Evolutionary conservation across 2,888 invertebrate species (phyloP), one percentile per base, ranked within the genome.

Genomic region (Drosophila falleni): DNA sequence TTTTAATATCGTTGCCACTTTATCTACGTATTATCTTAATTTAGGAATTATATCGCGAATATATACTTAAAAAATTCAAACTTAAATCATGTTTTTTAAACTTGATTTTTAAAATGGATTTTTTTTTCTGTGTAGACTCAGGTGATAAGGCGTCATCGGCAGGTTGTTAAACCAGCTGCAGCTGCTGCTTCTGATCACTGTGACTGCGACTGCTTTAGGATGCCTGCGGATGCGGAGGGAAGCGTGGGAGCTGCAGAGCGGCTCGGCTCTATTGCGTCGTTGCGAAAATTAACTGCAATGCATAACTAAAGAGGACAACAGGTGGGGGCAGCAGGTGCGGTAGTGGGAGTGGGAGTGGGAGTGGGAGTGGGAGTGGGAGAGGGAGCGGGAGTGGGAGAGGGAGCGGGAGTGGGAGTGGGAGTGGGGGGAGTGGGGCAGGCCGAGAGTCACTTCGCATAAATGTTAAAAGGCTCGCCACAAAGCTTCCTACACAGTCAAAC

Each of bases 221-320:
- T 50, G 42, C 37, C 37, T 71, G 82, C 85, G 51, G 59, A 64
- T 71, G 82, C 85, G 51, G 59, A 64, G 61, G 64, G 65, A 51
- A 64, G 81, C 80, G 82, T 81, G 77, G 81, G 80, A 70, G 66
- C 64, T 68, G 71, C 39, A 60, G 65, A 59, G 71, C 50, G 71
- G 62, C 71, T 77, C 50, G 71, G 62, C 71, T 77, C 81, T 76
- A 89, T 89, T 84, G 90, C 90, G 83, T 89, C 72, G 90, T 84
- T 88, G 89, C 90, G 64, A 86, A 84, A 84, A 88, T 89, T 82
- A 84, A 69, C 90, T 86, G 77, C 86, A 81, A 70, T 69, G 47
- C 44, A n/a, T 35, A 47, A 19, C 55, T 37, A 47, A 37, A 44
- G 55, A 11, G 55, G 55, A 44, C 55, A 44, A 19, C 55, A 56